Evolutionary conservation across 2,113 vertebrate genomes (phyloP), one percentile per base, ranked within the genome.

Genomic region (Alces alces): DNA sequence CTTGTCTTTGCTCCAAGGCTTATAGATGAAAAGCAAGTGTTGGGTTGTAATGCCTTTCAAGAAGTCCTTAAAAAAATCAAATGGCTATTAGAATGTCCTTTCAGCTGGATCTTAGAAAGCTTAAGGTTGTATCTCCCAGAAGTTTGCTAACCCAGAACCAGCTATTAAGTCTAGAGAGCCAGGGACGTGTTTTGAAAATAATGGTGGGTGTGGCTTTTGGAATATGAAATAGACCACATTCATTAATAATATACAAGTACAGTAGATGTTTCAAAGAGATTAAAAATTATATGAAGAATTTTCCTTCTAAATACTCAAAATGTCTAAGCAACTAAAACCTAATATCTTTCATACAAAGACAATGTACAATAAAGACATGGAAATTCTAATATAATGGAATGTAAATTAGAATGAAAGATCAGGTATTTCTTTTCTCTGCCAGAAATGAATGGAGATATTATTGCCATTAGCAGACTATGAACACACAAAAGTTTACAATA

Each of bases 241-340:
- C 8, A 36, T 90, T 87, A 43, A 60, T 50, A 80, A 30, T 52
- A 73, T 80, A 30, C 19, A 84, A 92, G 45, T 50, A 70, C 8
- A 54, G 66, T 30, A 78, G 55, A 88, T 39, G 23, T 55, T 79
- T 78, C 60, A 78, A 93, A 43, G 89, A 45, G 13, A 89, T 84
- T 61, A n/a, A 60, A 78, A 60, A 50, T 54, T 92, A 79, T 50
- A 93, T 25, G 30, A 86, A 58, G 30, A 52, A n/a, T 57, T 93
- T 79, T 86, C 16, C n/a, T 84, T 95, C 95, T 43, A 93, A 61
- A 52, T 80, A 79, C 78, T 95, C 8, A 93, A 89, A 91, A 91
- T 89, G 23, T 66, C 83, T 82, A 66, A 88, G 73, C 1, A 79
- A 87, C 25, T 28, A 83, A 87, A 64, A 96, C 55, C 25, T 73